Percentiles rank a stretch among this genome's conserved stretches.
Evolutionary conservation across 2,797 vertebrate genomes (phyloP).

Genomic region (Poeciliopsis infans): DNA sequence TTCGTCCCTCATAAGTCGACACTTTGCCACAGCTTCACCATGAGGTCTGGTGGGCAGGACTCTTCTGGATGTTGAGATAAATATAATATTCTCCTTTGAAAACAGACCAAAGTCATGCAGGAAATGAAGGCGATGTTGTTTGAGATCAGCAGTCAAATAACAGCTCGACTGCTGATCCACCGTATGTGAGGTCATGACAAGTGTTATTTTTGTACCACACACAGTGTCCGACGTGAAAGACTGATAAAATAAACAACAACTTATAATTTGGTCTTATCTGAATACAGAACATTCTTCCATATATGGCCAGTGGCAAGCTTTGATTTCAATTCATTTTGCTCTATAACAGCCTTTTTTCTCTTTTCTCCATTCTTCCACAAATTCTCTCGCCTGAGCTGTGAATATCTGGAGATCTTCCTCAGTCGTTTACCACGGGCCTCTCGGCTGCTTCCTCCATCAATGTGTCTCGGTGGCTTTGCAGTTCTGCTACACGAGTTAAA

Average conservation of each 20-base stretch:
- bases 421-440: not conserved
- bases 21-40: not conserved
- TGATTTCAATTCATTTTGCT: not conserved
- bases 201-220: not conserved
- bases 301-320: not conserved
- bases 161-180: not conserved
- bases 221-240: not conserved
- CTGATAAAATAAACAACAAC: not conserved
- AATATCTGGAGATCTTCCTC: not conserved
- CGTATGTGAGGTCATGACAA: not conserved
- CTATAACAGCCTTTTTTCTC: not conserved
- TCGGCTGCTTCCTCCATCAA: not conserved
- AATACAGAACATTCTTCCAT: not conserved
- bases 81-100: not conserved
- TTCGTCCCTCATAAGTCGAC: not conserved
- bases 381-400: not conserved
- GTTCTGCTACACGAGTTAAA: not conserved
- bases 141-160: not conserved
- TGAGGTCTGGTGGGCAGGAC: not conserved
- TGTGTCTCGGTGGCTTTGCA: not conserved
- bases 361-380: not conserved
- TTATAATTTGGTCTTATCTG: not conserved
- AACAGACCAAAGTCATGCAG: not conserved
- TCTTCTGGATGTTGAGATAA: not conserved
- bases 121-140: not conserved